Percentiles rank a stretch among this genome's conserved stretches.
Evolutionary conservation across 2,797 vertebrate species (phyloP).

Genomic region (Amniataba percoides): DNA sequence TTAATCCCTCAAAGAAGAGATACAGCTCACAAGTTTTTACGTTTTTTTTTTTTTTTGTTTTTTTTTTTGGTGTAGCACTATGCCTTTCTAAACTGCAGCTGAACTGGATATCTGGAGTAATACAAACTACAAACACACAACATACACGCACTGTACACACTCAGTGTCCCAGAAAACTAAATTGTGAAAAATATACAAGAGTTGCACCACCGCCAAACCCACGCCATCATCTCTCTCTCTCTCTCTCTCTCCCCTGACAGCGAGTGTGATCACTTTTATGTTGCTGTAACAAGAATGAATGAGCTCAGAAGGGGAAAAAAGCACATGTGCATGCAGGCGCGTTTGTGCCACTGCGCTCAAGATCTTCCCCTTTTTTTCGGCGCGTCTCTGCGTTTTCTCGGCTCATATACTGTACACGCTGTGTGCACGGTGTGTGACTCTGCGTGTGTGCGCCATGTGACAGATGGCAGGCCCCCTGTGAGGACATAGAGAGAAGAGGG

Average conservation of each 20-base stretch:
- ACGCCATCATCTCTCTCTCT: slow-evolving; percentile 12
- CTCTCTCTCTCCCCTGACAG: slow-evolving; percentile 42
- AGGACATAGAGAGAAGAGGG: slow-evolving; percentile 59
- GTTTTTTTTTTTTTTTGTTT: background rate
- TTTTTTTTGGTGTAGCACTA: background rate
- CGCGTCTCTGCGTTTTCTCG: slow-evolving; percentile 17
- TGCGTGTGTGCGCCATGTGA: slow-evolving; percentile 43
- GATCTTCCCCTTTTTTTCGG: slow-evolving; percentile 27
- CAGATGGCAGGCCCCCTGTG: slow-evolving; percentile 73
- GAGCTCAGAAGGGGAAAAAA: slow-evolving; percentile 51
- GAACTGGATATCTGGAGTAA: slow-evolving; percentile 30
- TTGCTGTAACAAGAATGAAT: slow-evolving; percentile 71
- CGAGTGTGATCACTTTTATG: slow-evolving; percentile 67
- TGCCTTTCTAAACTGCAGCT: slow-evolving; percentile 27
- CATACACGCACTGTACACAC: slow-evolving; percentile 21
- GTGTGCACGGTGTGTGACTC: slow-evolving; percentile 33
- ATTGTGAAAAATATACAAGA: slow-evolving; percentile 62
- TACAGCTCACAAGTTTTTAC: background rate
- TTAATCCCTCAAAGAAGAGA: background rate
- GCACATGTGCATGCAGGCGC: no score
- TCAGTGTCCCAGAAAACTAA: slow-evolving; percentile 53
- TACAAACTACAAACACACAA: slow-evolving; percentile 16
- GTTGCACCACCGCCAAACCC: slow-evolving; percentile 46
- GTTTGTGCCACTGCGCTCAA: slow-evolving; percentile 19
- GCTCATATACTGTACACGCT: slow-evolving; percentile 33